Base-by-base conservation (phyloP, 2,888 invertebrate species). In the Yponomeuta cagnagella region DNA sequence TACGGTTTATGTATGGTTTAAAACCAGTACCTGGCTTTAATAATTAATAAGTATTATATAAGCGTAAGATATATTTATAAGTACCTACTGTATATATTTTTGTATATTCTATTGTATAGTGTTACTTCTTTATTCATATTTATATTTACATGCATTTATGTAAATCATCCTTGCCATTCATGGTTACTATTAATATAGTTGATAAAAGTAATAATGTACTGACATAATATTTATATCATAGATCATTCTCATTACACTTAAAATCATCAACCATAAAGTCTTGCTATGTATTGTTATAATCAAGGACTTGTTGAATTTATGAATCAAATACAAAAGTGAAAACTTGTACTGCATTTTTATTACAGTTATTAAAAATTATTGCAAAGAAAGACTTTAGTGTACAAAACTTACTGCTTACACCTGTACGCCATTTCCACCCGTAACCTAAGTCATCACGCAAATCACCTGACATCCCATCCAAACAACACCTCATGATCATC, bases 21-120 rank as follows among this genome's bases (percentile, higher is more conserved):
- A 70, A 73, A 80, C 79, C 79, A 80, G 82, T 85, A 83, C 85
- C 82, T 86, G 88, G 88, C 89, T 89, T 89, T 89, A 89, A 89
- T 88, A 85, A 83, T 79, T 77, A 82, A 48, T 88, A 88, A 86
- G 85, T 83, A 74, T 77, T 78, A 63, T 71, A 23, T 71, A 75
- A 58, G 52, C 82, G 72, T 82, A 81, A 82, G 80, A 77, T 70
- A 67, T 71, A 52, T n/a, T 63, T 67, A 43, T 72, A 69, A 37
- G 43, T 71, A 71, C 37, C 31, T 66, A 65, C 33, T 71, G 68
- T 68, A 70, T 70, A 67, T 70, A 64, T 72, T 52, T 72, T 43
- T 43, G 33, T 65, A 23, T 71, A 69, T 67, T 63, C 48, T 43
- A 65, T 68, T 73, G 71, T 80, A 75, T 76, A 15, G 43, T 33